A percentile compares a stretch with the other conserved stretches of the same genome.
phyloP scores from a whole-genome alignment of 2,888 invertebrate species.

The Dendrolimus houi region DNA sequence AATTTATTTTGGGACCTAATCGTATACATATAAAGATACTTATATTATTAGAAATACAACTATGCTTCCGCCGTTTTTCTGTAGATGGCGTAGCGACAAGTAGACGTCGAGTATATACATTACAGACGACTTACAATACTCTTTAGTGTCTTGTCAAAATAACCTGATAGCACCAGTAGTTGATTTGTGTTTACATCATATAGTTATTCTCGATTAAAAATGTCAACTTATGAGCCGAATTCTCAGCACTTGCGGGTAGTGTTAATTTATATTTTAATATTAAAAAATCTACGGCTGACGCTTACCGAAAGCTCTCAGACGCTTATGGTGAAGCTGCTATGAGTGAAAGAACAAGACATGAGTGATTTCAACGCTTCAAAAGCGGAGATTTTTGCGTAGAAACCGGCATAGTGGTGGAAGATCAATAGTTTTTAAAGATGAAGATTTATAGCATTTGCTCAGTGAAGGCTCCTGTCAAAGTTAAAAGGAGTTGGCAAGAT shows the following conservation, averaged over 20 bases:
- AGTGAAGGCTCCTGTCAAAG: not conserved
- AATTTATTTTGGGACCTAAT: too few relatives aligned
- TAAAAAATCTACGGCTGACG: not conserved
- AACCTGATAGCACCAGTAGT: not conserved
- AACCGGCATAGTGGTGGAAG: not conserved
- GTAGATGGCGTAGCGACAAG: not conserved
- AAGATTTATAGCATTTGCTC: not conserved
- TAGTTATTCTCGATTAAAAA: not conserved
- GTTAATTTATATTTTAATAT: not conserved
- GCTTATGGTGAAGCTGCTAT: not conserved
- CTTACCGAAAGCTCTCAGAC: too few relatives aligned
- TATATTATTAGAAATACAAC: too few relatives aligned
- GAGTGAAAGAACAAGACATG: not conserved
- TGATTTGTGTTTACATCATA: conserved; percentile 1
- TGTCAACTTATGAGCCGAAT: not conserved
- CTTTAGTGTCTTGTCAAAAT: not conserved
- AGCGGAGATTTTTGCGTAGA: not conserved
- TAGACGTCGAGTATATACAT: not conserved
- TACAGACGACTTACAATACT: not conserved
- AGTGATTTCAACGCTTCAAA: not conserved
- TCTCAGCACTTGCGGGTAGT: not conserved
- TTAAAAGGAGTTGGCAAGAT: not conserved
- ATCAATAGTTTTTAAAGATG: not conserved
- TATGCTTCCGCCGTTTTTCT: not conserved
- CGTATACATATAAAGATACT: too few relatives aligned